A percentile compares a stretch with the other conserved stretches of the same genome.
These are phyloP conservation scores for Turritopsis rubra DNA, from an alignment of 30 jellyfish, hydroid and myxozoan species.

Conservation along the genomic window DNA sequence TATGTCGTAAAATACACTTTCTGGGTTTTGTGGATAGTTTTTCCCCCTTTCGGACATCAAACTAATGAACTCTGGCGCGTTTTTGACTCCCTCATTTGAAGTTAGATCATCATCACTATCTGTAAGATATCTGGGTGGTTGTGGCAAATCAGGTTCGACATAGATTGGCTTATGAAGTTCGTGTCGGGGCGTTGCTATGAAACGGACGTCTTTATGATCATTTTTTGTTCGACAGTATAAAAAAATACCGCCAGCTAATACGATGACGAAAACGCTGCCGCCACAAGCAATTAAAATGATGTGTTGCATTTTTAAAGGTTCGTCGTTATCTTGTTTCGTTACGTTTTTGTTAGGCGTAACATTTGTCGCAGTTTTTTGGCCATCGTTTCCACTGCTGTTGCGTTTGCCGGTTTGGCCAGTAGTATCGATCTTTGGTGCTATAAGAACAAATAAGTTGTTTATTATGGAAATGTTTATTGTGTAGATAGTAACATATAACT, in stretches of 20 bases:
- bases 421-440: not conserved
- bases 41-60: not conserved
- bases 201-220: not conserved
- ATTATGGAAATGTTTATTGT: too few species aligned
- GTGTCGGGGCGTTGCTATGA: not conserved
- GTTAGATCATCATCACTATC: not conserved
- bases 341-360: not conserved
- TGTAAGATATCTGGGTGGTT: not conserved
- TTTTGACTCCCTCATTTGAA: not conserved
- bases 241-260: not conserved
- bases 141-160: not conserved
- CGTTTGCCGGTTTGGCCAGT: not conserved
- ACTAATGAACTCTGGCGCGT: slow-evolving; percentile 24
- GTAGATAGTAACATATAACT: too few species aligned
- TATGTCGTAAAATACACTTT: not conserved
- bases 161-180: not conserved
- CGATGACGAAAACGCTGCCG: not conserved
- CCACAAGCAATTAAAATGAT: slow-evolving; percentile 22
- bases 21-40: not conserved
- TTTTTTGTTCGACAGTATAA: slow-evolving; percentile 6
- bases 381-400: not conserved
- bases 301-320: slow-evolving; percentile 1
- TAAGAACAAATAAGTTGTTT: too few species aligned
- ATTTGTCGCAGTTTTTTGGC: not conserved
- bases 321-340: not conserved